Conservation (phyloP, 1,140 invertebrate species). For the Solenopsis invicta region DNA sequence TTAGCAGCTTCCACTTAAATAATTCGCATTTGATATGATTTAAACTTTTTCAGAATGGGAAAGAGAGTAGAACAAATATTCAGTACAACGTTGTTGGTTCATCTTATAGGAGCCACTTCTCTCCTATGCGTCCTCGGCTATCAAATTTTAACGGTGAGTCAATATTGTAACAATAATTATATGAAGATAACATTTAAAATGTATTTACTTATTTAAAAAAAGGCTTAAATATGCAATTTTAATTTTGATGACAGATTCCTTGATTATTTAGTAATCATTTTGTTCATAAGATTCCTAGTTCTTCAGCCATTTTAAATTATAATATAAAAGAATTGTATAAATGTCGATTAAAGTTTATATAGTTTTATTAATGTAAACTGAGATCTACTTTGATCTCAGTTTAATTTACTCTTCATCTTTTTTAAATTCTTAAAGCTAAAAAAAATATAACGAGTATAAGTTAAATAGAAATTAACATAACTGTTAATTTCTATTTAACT, state of each 20-base stretch:
- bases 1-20: not conserved
- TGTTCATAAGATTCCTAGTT: too few relatives aligned
- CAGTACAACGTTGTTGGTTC: conserved; percentile 76
- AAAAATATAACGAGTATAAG: too few relatives aligned
- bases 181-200: not conserved
- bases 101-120: conserved; percentile 77
- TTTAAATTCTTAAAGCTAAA: too few relatives aligned
- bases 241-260: not conserved
- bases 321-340: not conserved
- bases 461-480: too few relatives aligned
- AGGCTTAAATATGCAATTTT: not conserved
- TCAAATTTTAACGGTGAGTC: conserved; percentile 79
- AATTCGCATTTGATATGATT: not conserved
- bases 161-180: not conserved
- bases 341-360: not conserved
- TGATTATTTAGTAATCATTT: too few relatives aligned
- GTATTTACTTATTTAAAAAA: not conserved
- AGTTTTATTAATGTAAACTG: too few relatives aligned
- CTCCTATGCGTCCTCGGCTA: conserved; percentile 81
- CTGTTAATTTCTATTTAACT: too few relatives aligned
- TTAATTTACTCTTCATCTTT: too few relatives aligned
- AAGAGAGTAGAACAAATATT: conserved; percentile 75
- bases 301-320: not conserved
- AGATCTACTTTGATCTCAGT: too few relatives aligned
- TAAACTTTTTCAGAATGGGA: conserved; percentile 78